Percentiles rank a stretch among this genome's conserved stretches.
phyloP scores from a whole-genome alignment of 2,888 invertebrate species.

The Molorchus minor region DNA sequence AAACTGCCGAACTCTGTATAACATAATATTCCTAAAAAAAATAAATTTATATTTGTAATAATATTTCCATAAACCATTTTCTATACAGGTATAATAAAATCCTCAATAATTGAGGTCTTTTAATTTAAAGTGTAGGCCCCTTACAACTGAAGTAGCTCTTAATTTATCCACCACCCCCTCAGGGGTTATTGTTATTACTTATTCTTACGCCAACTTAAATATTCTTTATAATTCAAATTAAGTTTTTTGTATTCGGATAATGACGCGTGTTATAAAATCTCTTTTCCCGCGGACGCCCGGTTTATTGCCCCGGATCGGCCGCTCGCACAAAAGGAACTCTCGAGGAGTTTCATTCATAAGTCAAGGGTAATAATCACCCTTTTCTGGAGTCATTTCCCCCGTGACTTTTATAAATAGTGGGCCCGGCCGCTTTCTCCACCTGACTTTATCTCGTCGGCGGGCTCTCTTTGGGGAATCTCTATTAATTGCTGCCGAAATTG shows the following conservation, averaged over 20 bases:
- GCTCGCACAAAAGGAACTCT: slow-evolving; percentile 20
- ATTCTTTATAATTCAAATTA: slow-evolving; percentile 23
- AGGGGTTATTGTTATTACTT: slow-evolving; percentile 4
- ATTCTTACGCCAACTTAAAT: slow-evolving; percentile 5
- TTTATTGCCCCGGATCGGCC: slow-evolving; percentile 19
- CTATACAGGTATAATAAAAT: too few relatives aligned
- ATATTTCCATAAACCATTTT: too few relatives aligned
- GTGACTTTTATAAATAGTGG: slow-evolving; percentile 23
- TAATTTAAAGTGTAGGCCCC: too few relatives aligned
- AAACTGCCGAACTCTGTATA: too few relatives aligned
- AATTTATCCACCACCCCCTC: slow-evolving; percentile 6
- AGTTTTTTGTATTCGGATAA: slow-evolving; percentile 24
- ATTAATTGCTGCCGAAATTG: slow-evolving; percentile 18
- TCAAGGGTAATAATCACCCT: slow-evolving; percentile 30
- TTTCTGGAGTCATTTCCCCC: slow-evolving; percentile 25
- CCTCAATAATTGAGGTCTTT: too few relatives aligned
- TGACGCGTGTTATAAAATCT: slow-evolving; percentile 21
- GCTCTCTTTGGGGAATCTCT: slow-evolving; percentile 17
- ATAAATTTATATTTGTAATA: too few relatives aligned
- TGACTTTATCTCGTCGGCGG: slow-evolving; percentile 20
- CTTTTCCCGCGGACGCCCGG: slow-evolving; percentile 12
- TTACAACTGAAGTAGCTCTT: not conserved
- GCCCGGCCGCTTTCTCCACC: slow-evolving; percentile 23
- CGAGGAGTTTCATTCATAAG: slow-evolving; percentile 27
- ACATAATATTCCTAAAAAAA: too few relatives aligned